phyloP scores from a whole-genome alignment of 2,797 vertebrate species.

The Morus bassanus region DNA sequence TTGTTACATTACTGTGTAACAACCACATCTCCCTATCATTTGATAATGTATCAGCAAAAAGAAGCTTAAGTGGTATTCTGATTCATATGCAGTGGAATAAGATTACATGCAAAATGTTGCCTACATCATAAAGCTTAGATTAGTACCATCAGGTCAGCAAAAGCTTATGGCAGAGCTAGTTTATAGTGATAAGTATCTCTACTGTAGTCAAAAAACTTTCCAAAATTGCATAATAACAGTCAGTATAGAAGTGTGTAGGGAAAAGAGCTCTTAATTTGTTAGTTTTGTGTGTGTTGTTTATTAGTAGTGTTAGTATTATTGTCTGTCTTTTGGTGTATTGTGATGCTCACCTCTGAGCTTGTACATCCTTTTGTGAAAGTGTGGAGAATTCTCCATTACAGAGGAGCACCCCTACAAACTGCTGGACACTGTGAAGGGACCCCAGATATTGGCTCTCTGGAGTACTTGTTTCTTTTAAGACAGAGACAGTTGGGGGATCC shows the following conservation, averaged over 20 bases:
- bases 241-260: fast-evolving
- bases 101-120: background rate
- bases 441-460: background rate
- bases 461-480: background rate
- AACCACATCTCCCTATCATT: background rate
- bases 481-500: background rate
- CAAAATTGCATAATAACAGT: background rate
- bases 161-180: background rate
- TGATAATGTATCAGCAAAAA: background rate
- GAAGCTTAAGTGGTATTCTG: background rate
- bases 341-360: background rate
- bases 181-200: background rate
- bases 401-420: background rate
- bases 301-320: background rate
- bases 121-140: background rate
- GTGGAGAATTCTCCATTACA: background rate
- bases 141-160: background rate
- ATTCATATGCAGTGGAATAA: background rate
- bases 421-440: background rate
- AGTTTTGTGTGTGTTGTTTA: background rate
- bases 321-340: background rate
- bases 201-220: background rate
- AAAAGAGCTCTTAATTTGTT: background rate
- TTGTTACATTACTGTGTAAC: background rate
- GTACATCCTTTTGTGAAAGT: background rate